phyloP scores from a whole-genome alignment of 2,888 invertebrate genomes.

The Malacosoma neustria region DNA sequence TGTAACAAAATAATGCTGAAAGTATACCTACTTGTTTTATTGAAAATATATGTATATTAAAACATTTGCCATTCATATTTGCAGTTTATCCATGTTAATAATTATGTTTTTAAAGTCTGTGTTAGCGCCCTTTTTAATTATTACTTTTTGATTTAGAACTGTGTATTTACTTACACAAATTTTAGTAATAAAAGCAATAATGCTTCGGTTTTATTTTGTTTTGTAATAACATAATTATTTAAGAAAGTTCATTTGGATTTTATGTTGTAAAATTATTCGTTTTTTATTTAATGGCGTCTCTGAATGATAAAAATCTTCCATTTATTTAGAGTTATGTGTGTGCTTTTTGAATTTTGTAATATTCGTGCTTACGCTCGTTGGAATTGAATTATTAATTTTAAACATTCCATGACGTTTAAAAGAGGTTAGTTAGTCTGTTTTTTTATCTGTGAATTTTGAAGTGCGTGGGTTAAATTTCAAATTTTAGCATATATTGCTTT shows the following conservation, averaged over 20 bases:
- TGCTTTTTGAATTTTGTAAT: slow-evolving; percentile 13
- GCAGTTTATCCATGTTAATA: slow-evolving; percentile 42
- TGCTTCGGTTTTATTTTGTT: background rate
- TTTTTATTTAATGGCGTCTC: slow-evolving; percentile 8
- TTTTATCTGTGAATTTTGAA: slow-evolving; percentile 5
- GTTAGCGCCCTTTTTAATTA: slow-evolving; percentile 15
- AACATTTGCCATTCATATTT: slow-evolving; percentile 16
- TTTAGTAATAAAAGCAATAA: background rate
- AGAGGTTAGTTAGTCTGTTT: slow-evolving; percentile 14
- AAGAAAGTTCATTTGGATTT: no score
- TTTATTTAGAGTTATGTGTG: slow-evolving; percentile 13
- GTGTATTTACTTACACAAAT: no score
- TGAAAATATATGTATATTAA: slow-evolving; percentile 26
- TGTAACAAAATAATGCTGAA: slow-evolving; percentile 39
- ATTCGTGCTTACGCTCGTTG: background rate
- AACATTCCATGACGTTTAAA: slow-evolving; percentile 12
- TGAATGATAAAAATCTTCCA: slow-evolving; percentile 9
- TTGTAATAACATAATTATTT: background rate
- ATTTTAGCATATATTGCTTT: slow-evolving; percentile 10
- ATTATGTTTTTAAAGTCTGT: slow-evolving; percentile 23
- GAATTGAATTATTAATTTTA: slow-evolving; percentile 13
- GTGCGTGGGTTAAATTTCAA: slow-evolving; percentile 7
- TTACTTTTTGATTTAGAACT: no score
- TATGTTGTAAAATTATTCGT: background rate
- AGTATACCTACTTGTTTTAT: slow-evolving; percentile 44